A percentile compares a stretch with the other conserved stretches of the same genome.
Conservation (phyloP, 1,140 invertebrate species). For the Drosophila ercepeae region DNA sequence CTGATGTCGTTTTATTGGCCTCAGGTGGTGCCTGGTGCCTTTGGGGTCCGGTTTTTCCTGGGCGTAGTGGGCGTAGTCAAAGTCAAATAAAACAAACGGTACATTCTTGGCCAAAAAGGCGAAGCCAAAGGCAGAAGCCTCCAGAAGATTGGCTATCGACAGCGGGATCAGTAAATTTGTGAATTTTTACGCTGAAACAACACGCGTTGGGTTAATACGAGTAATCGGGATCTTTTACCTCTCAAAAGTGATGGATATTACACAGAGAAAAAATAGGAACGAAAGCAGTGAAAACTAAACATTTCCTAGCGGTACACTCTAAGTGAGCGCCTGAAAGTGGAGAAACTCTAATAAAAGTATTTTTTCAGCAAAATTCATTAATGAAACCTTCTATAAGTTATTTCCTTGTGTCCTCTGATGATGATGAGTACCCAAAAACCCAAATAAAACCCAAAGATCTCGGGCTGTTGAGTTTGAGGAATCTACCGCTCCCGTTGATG, state of each 20-base stretch:
- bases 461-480: conserved; percentile 14
- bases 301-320: too few species aligned
- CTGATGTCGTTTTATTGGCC: conserved; percentile 1
- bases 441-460: neutral
- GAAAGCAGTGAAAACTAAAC: too few species aligned
- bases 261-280: neutral
- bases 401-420: conserved; percentile 18
- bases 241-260: conserved; percentile 17
- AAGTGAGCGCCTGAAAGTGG: too few species aligned
- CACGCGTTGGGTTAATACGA: conserved; percentile 68
- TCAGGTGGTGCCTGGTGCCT: neutral
- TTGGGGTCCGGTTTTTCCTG: neutral
- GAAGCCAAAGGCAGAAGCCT: neutral
- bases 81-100: conserved; percentile 76
- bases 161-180: conserved; percentile 70
- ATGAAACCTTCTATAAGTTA: neutral
- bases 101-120: conserved; percentile 43
- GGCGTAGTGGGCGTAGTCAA: conserved; percentile 55
- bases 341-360: neutral
- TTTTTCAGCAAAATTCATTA: neutral
- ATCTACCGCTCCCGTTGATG: conserved; percentile 53
- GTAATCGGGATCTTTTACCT: conserved; percentile 45
- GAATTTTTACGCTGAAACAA: conserved; percentile 71
- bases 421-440: conserved; percentile 23
- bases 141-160: conserved; percentile 50